Percentiles rank a stretch among this genome's conserved stretches.
These are phyloP conservation scores for Lagocephalus sceleratus DNA, from an alignment of 2,797 vertebrate species.

Conservation along the genomic window DNA sequence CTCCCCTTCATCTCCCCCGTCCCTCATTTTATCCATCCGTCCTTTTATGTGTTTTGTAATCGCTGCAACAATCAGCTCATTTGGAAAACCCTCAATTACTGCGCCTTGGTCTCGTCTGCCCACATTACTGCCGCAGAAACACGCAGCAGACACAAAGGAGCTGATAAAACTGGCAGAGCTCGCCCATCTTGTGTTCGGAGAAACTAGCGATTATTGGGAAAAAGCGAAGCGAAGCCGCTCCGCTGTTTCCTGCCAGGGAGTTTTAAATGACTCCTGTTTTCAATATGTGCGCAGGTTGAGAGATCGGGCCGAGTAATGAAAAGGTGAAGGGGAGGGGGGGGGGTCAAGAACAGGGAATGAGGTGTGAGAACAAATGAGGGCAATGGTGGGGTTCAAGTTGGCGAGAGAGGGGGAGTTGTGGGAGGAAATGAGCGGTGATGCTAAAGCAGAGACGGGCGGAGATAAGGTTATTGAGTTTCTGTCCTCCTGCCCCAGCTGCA, in stretches of 20 bases:
- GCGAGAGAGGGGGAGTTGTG: slow-evolving; percentile 45
- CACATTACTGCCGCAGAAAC: background rate
- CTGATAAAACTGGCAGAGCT: slow-evolving; percentile 32
- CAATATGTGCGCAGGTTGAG: slow-evolving; percentile 42
- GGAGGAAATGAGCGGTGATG: slow-evolving; percentile 70
- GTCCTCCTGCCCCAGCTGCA: slow-evolving; percentile 53
- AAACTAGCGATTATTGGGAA: slow-evolving; percentile 63
- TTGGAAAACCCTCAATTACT: slow-evolving; percentile 75
- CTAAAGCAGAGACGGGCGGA: slow-evolving; percentile 47
- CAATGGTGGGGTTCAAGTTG: slow-evolving; percentile 6
- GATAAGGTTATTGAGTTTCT: slow-evolving; percentile 76
- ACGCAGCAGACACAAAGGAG: slow-evolving; percentile 32
- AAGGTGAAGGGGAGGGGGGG: slow-evolving; percentile 36
- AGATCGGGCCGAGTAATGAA: slow-evolving; percentile 31
- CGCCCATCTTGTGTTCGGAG: slow-evolving; percentile 45
- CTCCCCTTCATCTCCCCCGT: slow-evolving; percentile 57
- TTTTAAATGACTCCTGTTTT: slow-evolving; percentile 42
- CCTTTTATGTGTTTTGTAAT: slow-evolving; percentile 66
- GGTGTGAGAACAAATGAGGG: slow-evolving; percentile 56
- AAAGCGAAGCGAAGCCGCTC: slow-evolving; percentile 20
- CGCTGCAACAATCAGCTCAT: slow-evolving; percentile 67
- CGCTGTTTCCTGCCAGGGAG: slow-evolving; percentile 46
- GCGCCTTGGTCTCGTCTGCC: slow-evolving; percentile 52
- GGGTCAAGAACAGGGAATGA: slow-evolving; percentile 49
- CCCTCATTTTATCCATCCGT: slow-evolving; percentile 54